Base-by-base conservation (phyloP, 2,797 vertebrate species). In the Protonibea diacanthus region DNA sequence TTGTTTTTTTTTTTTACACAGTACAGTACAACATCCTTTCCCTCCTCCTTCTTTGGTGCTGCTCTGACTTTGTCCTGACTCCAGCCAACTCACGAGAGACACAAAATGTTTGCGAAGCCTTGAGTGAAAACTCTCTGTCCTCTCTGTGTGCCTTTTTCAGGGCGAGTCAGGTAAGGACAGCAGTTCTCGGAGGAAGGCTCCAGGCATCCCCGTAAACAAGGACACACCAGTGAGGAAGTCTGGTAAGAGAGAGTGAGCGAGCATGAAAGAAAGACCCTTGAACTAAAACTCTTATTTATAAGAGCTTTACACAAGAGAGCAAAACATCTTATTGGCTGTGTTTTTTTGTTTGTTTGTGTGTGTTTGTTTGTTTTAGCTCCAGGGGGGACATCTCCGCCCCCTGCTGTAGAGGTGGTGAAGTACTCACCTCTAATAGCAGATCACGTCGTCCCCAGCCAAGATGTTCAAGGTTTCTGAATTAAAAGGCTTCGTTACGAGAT, bases 361-460 rank as follows among this genome's bases (percentile, higher is more conserved):
- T 47, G 3, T 67, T 9, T 78, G 40, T 72, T 13, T 68, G 57
- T 71, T 83, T 38, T 40, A 96, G 94, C 86, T 45, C 95, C 94
- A 10, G 94, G 94, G 15, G 86, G 83, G 27, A 91, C 85, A 0
- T 45, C 89, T 81, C 76, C 49, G 21, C 91, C 91, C 73, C 88
- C 94, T 94, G 83, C 91, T 91, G 94, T 69, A 78, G 97, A 97
- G 27, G 91, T 94, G 29, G 96, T 97, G 86, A 95, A 89, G 60
- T 95, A 97, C 75, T 97, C 97, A 0, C 79, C 91, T 6, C 91
- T 89, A 49, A 90, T 95, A 67, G 90, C 95, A 0, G 96, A 98
- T 80, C 95, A 96, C 78, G 86, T 97, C 0, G 84, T 96, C 59
- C 97, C 98, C 69, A 97, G 97, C 0, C 96, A 97, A 14, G 96